These are phyloP conservation scores for Cotesia congregata DNA, from an alignment of 2,888 invertebrate genomes.

Conservation along the genomic window DNA sequence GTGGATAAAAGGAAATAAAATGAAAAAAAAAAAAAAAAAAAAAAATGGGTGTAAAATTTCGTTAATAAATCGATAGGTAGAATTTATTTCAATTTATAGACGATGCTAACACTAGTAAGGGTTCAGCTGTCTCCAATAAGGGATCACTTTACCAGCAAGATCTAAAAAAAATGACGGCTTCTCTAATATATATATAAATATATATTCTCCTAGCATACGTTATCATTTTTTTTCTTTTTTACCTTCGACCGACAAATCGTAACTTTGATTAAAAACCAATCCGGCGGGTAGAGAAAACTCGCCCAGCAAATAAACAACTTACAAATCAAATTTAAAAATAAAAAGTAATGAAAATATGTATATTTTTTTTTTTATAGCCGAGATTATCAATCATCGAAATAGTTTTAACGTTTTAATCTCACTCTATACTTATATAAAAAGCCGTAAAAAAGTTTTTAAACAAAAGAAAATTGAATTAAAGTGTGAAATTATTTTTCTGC, in stretches of 20 bases:
- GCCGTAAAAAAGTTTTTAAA: constrained; percentile 36
- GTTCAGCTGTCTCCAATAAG: constrained; percentile 4
- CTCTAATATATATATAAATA: too few species aligned
- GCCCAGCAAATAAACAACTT: too few species aligned
- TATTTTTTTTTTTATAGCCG: not conserved
- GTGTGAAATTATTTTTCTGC: constrained; percentile 58
- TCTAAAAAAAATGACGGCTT: not conserved
- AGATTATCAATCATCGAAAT: not conserved
- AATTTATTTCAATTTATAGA: not conserved
- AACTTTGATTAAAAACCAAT: too few species aligned
- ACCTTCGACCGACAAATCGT: too few species aligned
- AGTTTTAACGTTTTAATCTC: constrained; percentile 58
- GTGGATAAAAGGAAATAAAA: not conserved
- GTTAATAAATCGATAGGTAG: not conserved
- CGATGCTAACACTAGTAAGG: constrained; percentile 17
- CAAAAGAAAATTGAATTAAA: constrained; percentile 56
- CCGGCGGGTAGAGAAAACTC: too few species aligned
- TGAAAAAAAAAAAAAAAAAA: constrained; percentile 26
- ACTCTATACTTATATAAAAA: constrained; percentile 51
- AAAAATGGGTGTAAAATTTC: constrained; percentile 2
- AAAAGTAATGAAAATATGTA: too few species aligned
- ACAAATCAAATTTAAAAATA: too few species aligned
- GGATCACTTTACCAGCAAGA: constrained; percentile 3
- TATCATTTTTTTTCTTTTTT: too few species aligned
- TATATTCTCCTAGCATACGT: too few species aligned